Conservation (phyloP, 2,888 invertebrate genomes). For the Troglohyphantes excavatus region DNA sequence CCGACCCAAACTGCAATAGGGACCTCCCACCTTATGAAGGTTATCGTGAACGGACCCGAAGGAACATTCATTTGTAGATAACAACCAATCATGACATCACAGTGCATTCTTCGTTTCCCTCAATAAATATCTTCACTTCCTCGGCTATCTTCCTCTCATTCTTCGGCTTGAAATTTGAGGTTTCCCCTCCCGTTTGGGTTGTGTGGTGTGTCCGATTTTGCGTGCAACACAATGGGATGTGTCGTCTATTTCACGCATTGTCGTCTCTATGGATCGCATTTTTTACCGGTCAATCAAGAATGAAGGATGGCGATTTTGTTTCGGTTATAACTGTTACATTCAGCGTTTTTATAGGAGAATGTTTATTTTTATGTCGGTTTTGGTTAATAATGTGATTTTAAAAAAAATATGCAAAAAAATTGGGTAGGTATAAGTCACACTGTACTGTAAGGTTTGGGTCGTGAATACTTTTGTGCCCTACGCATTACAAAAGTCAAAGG, state of each 20-base stretch:
- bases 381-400: too few relatives aligned
- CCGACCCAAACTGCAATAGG: background rate
- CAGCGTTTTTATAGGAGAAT: too few relatives aligned
- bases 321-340: too few relatives aligned
- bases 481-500: too few relatives aligned
- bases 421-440: too few relatives aligned
- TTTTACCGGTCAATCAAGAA: background rate
- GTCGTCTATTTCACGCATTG: too few relatives aligned
- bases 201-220: background rate
- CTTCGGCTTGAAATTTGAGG: background rate
- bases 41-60: background rate
- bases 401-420: too few relatives aligned
- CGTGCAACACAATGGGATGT: background rate
- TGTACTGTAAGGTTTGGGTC: too few relatives aligned
- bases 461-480: too few relatives aligned
- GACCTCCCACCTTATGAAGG: constrained; percentile 26
- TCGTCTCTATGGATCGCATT: too few relatives aligned
- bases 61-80: constrained; percentile 41
- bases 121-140: constrained; percentile 44
- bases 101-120: constrained; percentile 7
- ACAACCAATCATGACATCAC: constrained; percentile 27
- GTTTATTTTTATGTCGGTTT: too few relatives aligned
- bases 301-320: background rate
- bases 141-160: constrained; percentile 32
- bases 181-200: background rate